Percentiles rank a stretch among this genome's conserved stretches.
Evolutionary conservation across 2,113 vertebrate genomes (phyloP).

Genomic region (Alectura lathami): DNA sequence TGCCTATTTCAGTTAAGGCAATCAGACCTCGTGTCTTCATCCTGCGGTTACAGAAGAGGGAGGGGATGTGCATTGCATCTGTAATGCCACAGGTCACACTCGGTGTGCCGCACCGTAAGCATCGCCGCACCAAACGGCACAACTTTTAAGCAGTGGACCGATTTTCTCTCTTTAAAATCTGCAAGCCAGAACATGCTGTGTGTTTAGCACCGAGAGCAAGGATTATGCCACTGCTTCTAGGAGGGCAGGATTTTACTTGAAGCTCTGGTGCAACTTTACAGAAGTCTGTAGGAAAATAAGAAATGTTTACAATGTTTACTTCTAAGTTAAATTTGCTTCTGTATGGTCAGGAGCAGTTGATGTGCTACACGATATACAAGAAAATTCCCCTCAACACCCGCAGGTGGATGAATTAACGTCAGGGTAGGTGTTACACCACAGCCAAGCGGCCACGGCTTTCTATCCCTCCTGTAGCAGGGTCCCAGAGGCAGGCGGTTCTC

Average conservation of each 20-base stretch:
- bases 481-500: background rate
- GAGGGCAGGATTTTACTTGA: background rate
- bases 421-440: background rate
- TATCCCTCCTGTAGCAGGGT: background rate
- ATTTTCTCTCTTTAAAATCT: background rate
- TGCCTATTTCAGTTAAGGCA: background rate
- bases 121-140: accelerated
- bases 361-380: background rate
- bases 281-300: background rate
- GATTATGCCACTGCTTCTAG: background rate
- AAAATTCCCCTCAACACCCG: background rate
- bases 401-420: accelerated
- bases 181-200: background rate
- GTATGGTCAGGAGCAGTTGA: background rate
- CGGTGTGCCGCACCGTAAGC: background rate
- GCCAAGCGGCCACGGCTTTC: background rate
- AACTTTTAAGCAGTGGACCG: background rate
- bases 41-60: background rate
- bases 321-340: background rate
- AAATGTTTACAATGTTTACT: background rate
- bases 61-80: background rate
- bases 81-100: background rate
- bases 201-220: background rate
- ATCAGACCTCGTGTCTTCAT: background rate
- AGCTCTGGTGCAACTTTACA: background rate